These are phyloP conservation scores for Larimichthys polyactis DNA, from an alignment of 2,113 vertebrate species.

Conservation along the genomic window DNA sequence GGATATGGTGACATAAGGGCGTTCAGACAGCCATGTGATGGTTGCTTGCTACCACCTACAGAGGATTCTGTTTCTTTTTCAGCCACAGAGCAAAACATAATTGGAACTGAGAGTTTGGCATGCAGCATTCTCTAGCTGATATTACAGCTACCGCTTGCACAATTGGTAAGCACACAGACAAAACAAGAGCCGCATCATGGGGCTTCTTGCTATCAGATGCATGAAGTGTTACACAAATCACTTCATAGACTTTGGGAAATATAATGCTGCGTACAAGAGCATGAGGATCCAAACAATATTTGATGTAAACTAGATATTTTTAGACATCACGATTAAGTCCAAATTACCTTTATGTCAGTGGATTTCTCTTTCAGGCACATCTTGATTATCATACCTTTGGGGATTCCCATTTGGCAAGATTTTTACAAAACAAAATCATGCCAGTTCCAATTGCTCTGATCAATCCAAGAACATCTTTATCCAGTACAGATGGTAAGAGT, in stretches of 20 bases:
- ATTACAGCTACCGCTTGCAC: slow-evolving; percentile 30
- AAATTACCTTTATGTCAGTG: slow-evolving; percentile 23
- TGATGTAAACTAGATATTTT: slow-evolving; percentile 14
- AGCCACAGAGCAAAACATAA: slow-evolving; percentile 60
- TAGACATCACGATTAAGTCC: slow-evolving; percentile 19
- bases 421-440: slow-evolving; percentile 41
- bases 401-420: slow-evolving; percentile 20
- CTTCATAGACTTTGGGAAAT: slow-evolving; percentile 4
- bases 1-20: slow-evolving; percentile 74
- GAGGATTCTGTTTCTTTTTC: slow-evolving; percentile 71
- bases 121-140: slow-evolving; percentile 32
- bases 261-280: background rate
- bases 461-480: background rate
- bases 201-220: slow-evolving; percentile 44
- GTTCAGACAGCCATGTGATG: slow-evolving; percentile 70
- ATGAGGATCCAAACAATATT: slow-evolving; percentile 30
- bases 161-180: slow-evolving; percentile 26
- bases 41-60: slow-evolving; percentile 44
- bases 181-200: slow-evolving; percentile 34
- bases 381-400: slow-evolving; percentile 19
- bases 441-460: slow-evolving; percentile 7
- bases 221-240: slow-evolving; percentile 26
- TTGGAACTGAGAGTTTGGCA: slow-evolving; percentile 47
- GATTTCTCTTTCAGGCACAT: slow-evolving; percentile 19
- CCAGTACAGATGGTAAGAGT: slow-evolving; percentile 30